A percentile compares a stretch with the other conserved stretches of the same genome.
phyloP scores from a whole-genome alignment of 2,113 vertebrate species.

The Dicrurus megarhynchus region DNA sequence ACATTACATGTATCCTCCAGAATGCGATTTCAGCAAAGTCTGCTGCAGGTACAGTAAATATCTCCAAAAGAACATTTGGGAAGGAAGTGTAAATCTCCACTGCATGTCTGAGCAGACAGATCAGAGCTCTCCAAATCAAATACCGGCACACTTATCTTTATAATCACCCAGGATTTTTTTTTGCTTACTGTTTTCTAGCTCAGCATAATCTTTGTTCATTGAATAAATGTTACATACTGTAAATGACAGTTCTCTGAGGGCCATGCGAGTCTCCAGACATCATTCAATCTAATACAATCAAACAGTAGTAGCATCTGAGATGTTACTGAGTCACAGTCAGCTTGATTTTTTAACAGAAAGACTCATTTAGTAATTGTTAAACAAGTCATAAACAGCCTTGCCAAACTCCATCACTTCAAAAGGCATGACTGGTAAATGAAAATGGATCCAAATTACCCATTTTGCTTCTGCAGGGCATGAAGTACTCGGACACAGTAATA shows the following conservation, averaged over 20 bases:
- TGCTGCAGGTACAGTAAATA: slow-evolving; percentile 25
- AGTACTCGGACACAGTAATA: slow-evolving; percentile 1
- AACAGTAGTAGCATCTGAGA: background rate
- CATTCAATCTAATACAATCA: slow-evolving; percentile 42
- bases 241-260: slow-evolving; percentile 28
- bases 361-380: slow-evolving; percentile 46
- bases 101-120: background rate
- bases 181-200: slow-evolving; percentile 13
- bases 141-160: background rate
- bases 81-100: background rate
- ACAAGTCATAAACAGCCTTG: slow-evolving; percentile 50
- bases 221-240: slow-evolving; percentile 22
- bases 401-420: slow-evolving; percentile 33
- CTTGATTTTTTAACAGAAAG: slow-evolving; percentile 20
- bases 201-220: slow-evolving; percentile 1
- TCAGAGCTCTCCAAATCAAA: slow-evolving; percentile 36
- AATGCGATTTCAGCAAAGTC: slow-evolving; percentile 24
- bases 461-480: slow-evolving; percentile 20
- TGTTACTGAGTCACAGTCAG: background rate
- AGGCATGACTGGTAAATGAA: slow-evolving; percentile 46
- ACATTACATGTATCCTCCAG: background rate
- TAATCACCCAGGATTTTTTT: slow-evolving; percentile 15
- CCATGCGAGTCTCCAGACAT: background rate
- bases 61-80: slow-evolving; percentile 11
- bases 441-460: slow-evolving; percentile 37